phyloP scores from a whole-genome alignment of 2,888 invertebrate genomes.

The Dryococelus australis region DNA sequence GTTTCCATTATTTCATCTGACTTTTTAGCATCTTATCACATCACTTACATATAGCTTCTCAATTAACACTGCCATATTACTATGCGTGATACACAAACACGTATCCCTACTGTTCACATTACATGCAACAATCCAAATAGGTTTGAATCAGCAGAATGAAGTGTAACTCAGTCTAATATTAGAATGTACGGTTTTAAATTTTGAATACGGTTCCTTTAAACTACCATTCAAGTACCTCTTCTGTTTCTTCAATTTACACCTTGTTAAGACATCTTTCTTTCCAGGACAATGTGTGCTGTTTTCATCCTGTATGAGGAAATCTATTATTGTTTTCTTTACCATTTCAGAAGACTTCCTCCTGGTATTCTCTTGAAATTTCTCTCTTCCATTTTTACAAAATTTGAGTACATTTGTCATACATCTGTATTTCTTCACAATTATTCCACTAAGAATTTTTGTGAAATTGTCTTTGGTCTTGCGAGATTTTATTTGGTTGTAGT shows the following conservation, averaged over 20 bases:
- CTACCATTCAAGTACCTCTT: neutral
- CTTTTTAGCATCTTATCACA: neutral
- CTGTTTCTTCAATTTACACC: conserved; percentile 3
- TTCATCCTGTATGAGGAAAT: conserved; percentile 1
- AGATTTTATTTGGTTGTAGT: conserved; percentile 9
- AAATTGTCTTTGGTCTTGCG: neutral
- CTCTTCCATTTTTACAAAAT: neutral
- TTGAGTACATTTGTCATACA: neutral
- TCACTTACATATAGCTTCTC: neutral
- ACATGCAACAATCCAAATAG: neutral
- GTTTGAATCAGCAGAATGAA: neutral
- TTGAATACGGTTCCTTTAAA: neutral
- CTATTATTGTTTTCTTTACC: neutral
- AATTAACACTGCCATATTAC: neutral
- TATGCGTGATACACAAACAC: neutral
- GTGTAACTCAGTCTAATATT: neutral
- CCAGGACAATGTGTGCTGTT: neutral
- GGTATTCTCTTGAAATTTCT: neutral
- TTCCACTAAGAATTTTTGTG: neutral
- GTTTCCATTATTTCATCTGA: neutral
- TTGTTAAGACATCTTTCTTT: neutral
- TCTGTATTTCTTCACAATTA: neutral
- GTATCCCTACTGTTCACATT: neutral
- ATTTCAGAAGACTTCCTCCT: neutral
- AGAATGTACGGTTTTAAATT: neutral